Conservation (phyloP, 2,113 vertebrate species). For the Pionites leucogaster region DNA sequence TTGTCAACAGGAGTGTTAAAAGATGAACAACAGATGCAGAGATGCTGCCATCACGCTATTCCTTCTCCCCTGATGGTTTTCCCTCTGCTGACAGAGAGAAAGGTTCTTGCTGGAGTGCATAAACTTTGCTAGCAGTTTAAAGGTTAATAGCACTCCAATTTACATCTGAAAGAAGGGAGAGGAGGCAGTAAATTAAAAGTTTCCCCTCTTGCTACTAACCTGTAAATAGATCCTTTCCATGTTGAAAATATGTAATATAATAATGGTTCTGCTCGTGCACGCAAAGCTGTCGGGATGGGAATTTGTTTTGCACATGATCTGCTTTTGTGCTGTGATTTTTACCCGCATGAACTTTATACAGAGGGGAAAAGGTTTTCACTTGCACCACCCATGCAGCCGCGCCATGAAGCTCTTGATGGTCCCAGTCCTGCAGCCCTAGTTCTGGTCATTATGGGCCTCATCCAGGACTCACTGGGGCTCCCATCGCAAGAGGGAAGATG, state of each 20-base stretch:
- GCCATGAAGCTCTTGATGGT: rapidly evolving
- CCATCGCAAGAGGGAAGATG: not conserved
- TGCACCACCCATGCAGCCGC: too few relatives aligned
- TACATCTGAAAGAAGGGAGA: not conserved
- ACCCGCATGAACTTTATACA: rapidly evolving
- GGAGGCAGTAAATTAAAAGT: not conserved
- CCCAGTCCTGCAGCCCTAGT: not conserved
- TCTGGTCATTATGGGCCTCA: not conserved
- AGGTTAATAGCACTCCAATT: not conserved
- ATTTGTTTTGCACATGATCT: not conserved
- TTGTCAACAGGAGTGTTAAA: not conserved
- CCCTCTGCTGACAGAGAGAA: not conserved
- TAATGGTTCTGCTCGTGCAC: rapidly evolving
- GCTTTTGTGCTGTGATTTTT: not conserved
- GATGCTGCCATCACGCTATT: not conserved
- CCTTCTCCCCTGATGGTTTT: not conserved
- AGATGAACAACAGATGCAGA: not conserved
- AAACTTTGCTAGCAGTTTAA: not conserved
- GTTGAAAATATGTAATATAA: not conserved
- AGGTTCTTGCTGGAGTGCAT: not conserved
- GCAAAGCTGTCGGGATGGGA: not conserved
- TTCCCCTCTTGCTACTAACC: not conserved
- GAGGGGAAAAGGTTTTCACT: not conserved
- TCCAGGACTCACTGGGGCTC: not conserved
- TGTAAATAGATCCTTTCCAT: not conserved